Evolutionary conservation across 2,797 vertebrate species (phyloP), one percentile per base, ranked within the genome.

Genomic region (Gadopsis marmoratus): DNA sequence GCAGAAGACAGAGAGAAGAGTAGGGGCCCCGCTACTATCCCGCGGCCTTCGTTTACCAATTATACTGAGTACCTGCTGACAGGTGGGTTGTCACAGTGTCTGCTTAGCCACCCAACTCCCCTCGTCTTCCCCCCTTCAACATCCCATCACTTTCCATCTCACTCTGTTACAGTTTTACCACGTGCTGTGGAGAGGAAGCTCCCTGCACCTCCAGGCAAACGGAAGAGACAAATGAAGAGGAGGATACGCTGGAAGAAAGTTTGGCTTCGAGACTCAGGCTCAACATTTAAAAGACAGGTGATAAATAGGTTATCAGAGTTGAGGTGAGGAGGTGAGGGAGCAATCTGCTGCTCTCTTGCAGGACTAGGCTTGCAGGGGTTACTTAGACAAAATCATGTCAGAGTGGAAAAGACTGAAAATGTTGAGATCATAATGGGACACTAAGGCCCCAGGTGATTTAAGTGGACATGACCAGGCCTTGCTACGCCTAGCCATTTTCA

Each of bases 51-150:
- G 89, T 95, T 95, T 95, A 95, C 95, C 95, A 96, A 96, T 96
- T 96, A 96, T 92, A 93, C 93, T 93, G 94, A 95, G 94, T 95
- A 95, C 94, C 95, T 96, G 94, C 94, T 95, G 95, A 96, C 95
- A 96, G 95, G 95, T 95, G 93, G 87, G 94, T 88, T 94, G 94
- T 95, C 93, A 94, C 93, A 89, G 89, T 88, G 89, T 89, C 91
- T 93, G 84, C 87, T 91, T 93, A 90, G 91, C 89, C 89, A 88
- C 91, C 89, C 84, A 68, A 75, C 90, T 73, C 78, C 86, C 84
- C 87, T 68, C 85, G 48, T 74, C 82, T 39, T 39, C 84, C 79
- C 56, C 71, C 68, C 81, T 71, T 75, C 84, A 77, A 81, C 88
- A 88, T 82, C 88, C 84, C 87, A 82, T 85, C 86, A 80, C 81